Evolutionary conservation across 2,113 vertebrate species (phyloP).

Genomic region (Tinamus guttatus): DNA sequence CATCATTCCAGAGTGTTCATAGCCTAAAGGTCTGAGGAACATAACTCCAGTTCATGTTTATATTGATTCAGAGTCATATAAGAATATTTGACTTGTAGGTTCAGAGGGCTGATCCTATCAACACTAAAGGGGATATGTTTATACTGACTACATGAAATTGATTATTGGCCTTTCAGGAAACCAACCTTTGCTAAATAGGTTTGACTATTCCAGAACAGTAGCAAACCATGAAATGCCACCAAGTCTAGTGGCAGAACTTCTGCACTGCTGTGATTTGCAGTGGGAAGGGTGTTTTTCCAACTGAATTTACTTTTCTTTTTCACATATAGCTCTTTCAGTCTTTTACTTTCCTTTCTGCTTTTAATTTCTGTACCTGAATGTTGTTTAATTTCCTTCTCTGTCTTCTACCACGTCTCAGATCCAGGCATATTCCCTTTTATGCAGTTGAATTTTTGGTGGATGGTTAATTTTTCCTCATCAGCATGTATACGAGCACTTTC

Average conservation of each 20-base stretch:
- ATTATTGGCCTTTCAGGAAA: conserved; percentile 62
- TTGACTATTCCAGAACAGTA: conserved; percentile 10
- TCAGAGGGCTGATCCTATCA: background rate
- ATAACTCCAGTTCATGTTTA: background rate
- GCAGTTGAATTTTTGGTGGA: background rate
- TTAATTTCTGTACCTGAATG: conserved; percentile 19
- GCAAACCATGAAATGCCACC: background rate
- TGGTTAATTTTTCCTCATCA: background rate
- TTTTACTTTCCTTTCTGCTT: background rate
- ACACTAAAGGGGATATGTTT: background rate
- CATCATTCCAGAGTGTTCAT: background rate
- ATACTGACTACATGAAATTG: background rate
- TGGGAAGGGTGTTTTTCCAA: background rate
- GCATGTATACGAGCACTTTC: background rate
- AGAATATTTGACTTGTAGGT: background rate
- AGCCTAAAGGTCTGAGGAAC: background rate
- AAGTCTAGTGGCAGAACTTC: background rate
- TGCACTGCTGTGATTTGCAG: conserved; percentile 7
- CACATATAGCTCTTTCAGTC: background rate
- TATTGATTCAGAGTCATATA: background rate
- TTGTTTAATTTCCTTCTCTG: background rate
- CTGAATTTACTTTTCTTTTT: background rate
- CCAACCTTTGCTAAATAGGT: conserved; percentile 22
- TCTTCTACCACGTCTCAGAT: background rate
- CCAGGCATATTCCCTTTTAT: conserved; percentile 49